Evolutionary conservation across 2,113 vertebrate species (phyloP), one percentile per base, ranked within the genome.

Genomic region (Odocoileus hemionus): DNA sequence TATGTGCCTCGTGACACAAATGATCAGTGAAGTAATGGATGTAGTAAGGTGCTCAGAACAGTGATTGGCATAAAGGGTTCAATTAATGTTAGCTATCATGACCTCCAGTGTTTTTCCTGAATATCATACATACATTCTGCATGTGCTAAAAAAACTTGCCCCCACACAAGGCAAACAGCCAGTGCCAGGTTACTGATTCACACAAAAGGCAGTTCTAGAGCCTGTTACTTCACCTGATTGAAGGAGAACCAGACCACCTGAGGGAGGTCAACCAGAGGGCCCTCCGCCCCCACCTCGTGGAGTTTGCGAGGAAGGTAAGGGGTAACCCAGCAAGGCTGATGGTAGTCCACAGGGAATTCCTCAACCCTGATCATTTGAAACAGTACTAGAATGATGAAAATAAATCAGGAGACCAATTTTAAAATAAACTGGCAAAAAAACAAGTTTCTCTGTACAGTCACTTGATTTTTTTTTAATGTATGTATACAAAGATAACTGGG

Each of bases 361-460:
- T 80, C 33, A 23, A 14, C 21, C 45, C 43, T 5, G 0, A 16
- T 43, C 60, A 43, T 23, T 39, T 80, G 58, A 54, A 78, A 92
- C 95, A 50, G 86, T 33, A 45, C 21, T 23, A 55, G 16, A 80
- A 82, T 3, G 52, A 85, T n/a, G 13, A 93, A 57, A 80, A 28
- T 19, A 33, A 90, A 76, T 28, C 87, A 47, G 54, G 50, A 94
- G 80, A 76, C 28, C 36, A 64, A 91, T 78, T 82, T 61, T 16
- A 55, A 91, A 54, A 45, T 67, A 86, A 85, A 89, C 5, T 57
- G 39, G 43, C 93, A 91, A 91, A 90, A 83, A 83, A 45, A 43
- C 70, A 1, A 25, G 28, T 76, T 82, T 55, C 45, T 60, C 45
- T 67, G 11, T 47, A 95, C 25, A 78, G 4, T 52, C 64, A 92